A percentile compares a stretch with the other conserved stretches of the same genome.
phyloP scores from a whole-genome alignment of 2,797 vertebrate genomes.

The Apogon hyalosoma region DNA sequence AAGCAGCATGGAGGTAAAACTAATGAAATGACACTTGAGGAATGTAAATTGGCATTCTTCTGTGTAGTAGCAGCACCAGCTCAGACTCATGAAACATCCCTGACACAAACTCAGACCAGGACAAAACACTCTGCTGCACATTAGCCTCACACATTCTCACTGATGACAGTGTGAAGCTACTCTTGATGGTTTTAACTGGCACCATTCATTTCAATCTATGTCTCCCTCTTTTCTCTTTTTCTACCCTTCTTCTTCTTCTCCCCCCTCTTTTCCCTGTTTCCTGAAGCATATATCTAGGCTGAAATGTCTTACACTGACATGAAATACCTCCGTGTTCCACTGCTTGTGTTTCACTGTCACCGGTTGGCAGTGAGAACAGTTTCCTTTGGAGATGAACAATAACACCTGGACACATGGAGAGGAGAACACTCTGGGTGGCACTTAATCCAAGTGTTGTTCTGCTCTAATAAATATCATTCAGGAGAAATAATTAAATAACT shows the following conservation, averaged over 20 bases:
- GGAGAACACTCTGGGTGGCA: not conserved
- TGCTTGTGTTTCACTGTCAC: conserved; percentile 43
- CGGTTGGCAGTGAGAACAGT: conserved; percentile 26
- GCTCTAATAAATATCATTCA: not conserved
- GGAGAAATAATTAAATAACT: conserved; percentile 18
- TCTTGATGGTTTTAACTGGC: conserved; percentile 56
- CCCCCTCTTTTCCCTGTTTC: conserved; percentile 30
- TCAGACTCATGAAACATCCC: conserved; percentile 90
- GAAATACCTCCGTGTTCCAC: conserved; percentile 49
- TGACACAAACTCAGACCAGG: conserved; percentile 88
- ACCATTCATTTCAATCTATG: conserved; percentile 52
- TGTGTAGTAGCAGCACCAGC: conserved; percentile 83
- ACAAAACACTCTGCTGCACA: conserved; percentile 89
- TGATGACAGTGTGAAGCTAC: conserved; percentile 67
- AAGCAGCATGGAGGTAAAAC: conserved; percentile 83
- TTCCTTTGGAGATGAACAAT: conserved; percentile 28
- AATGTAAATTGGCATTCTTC: conserved; percentile 96
- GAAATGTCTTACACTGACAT: conserved; percentile 57
- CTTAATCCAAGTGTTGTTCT: not conserved
- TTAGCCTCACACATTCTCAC: conserved; percentile 83
- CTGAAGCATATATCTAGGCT: conserved; percentile 37
- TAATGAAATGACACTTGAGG: conserved; percentile 95
- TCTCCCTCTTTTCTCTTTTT: conserved; percentile 25
- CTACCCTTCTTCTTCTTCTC: conserved; percentile 5
- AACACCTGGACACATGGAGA: conserved; percentile 9